Evolutionary conservation across 2,113 vertebrate genomes (phyloP).

Genomic region (Trochalopteron elliotii): DNA sequence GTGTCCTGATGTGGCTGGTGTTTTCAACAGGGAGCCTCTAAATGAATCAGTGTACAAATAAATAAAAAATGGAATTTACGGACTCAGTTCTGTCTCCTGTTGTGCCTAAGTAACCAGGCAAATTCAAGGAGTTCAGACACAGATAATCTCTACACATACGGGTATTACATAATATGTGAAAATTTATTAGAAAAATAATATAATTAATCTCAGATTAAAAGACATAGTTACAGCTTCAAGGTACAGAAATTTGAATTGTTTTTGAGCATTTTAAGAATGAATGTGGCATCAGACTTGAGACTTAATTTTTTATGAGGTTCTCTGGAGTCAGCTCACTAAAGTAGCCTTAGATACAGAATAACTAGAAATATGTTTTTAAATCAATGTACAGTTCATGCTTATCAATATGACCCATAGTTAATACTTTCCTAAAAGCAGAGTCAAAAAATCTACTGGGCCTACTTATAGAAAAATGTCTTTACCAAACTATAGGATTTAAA

Average conservation of each 20-base stretch:
- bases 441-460: not conserved
- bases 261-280: not conserved
- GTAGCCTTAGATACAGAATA: not conserved
- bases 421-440: not conserved
- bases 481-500: not conserved
- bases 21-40: not conserved
- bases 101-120: not conserved
- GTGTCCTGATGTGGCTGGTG: constrained; percentile 5
- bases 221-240: not conserved
- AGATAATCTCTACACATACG: not conserved
- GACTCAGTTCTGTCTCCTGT: not conserved
- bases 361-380: not conserved
- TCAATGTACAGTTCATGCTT: not conserved
- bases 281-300: not conserved
- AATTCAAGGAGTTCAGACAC: not conserved
- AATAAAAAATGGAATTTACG: not conserved
- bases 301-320: not conserved
- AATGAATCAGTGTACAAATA: not conserved
- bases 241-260: not conserved
- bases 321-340: not conserved
- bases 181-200: not conserved
- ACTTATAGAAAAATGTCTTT: not conserved
- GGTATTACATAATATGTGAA: not conserved
- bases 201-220: not conserved
- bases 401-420: not conserved